A percentile compares a stretch with the other conserved stretches of the same genome.
Conservation (phyloP, 1,140 invertebrate genomes). For the Drosophila jambulina region DNA sequence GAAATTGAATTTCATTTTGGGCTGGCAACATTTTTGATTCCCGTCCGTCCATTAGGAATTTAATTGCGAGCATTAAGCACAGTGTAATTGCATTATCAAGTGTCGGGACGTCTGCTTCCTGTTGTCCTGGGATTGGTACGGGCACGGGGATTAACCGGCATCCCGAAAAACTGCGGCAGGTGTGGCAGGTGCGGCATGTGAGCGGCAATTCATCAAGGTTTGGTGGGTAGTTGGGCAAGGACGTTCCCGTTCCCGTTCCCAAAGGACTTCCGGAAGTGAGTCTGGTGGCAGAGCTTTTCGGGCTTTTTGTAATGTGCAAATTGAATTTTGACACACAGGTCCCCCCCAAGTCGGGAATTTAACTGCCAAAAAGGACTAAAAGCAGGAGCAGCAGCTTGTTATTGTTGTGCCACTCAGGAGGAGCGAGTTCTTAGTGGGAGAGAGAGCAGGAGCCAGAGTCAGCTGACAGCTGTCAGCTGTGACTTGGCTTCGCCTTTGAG, state of each 20-base stretch:
- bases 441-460: slow-evolving; percentile 10
- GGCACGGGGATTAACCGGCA: slow-evolving; percentile 26
- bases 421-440: neutral
- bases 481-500: slow-evolving; percentile 40
- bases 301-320: slow-evolving; percentile 63
- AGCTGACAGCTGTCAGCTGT: slow-evolving; percentile 60
- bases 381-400: slow-evolving; percentile 7
- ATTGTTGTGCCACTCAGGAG: slow-evolving; percentile 27
- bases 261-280: slow-evolving; percentile 32
- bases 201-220: slow-evolving; percentile 41
- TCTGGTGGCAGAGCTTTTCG: neutral
- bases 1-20: slow-evolving; percentile 66
- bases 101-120: slow-evolving; percentile 1
- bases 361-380: slow-evolving; percentile 29
- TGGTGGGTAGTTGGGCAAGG: neutral
- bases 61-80: slow-evolving; percentile 73
- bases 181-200: slow-evolving; percentile 20
- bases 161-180: slow-evolving; percentile 25
- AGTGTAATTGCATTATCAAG: slow-evolving; percentile 73
- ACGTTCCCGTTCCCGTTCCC: neutral
- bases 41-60: slow-evolving; percentile 61
- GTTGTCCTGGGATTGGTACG: neutral
- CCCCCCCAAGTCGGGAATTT: slow-evolving; percentile 23
- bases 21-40: slow-evolving; percentile 56
- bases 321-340: slow-evolving; percentile 75